Evolutionary conservation across 2,113 vertebrate species (phyloP).

Genomic region (Polypterus senegalus): DNA sequence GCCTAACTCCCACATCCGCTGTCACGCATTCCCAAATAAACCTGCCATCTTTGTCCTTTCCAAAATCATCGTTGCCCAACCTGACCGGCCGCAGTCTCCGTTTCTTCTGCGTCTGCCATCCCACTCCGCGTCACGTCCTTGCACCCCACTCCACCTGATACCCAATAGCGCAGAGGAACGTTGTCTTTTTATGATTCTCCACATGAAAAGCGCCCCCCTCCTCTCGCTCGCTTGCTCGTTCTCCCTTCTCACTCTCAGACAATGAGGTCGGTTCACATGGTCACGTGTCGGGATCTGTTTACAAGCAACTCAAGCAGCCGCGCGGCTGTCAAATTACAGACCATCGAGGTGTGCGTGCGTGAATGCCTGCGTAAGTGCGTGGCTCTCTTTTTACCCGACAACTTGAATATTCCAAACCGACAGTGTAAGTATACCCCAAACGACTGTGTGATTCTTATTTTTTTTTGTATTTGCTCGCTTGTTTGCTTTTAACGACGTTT

Average conservation of each 20-base stretch:
- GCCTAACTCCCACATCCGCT: neutral
- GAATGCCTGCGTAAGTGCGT: no score
- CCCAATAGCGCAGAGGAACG: slow-evolving; percentile 18
- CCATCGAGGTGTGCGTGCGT: slow-evolving; percentile 1
- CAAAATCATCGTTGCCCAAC: neutral
- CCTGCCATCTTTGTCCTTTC: slow-evolving; percentile 16
- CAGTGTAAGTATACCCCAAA: no score
- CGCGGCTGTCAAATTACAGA: slow-evolving; percentile 33
- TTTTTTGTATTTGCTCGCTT: neutral
- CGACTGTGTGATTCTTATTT: no score
- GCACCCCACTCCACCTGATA: neutral
- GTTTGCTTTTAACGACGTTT: neutral
- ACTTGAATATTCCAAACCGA: no score
- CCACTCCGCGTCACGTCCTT: slow-evolving; percentile 12
- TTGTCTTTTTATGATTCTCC: slow-evolving; percentile 27
- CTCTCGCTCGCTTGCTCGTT: neutral
- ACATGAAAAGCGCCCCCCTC: neutral
- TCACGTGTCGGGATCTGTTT: slow-evolving; percentile 77
- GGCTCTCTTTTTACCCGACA: no score
- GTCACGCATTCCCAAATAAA: slow-evolving; percentile 9
- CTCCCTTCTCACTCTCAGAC: slow-evolving; percentile 23
- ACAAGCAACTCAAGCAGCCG: slow-evolving; percentile 48
- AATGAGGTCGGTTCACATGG: slow-evolving; percentile 38
- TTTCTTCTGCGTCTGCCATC: slow-evolving; percentile 25
- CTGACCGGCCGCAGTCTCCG: neutral